Evolutionary conservation across 1,140 invertebrate species (phyloP), one percentile per base, ranked within the genome.

Genomic region (Drosophila parabipectinata): DNA sequence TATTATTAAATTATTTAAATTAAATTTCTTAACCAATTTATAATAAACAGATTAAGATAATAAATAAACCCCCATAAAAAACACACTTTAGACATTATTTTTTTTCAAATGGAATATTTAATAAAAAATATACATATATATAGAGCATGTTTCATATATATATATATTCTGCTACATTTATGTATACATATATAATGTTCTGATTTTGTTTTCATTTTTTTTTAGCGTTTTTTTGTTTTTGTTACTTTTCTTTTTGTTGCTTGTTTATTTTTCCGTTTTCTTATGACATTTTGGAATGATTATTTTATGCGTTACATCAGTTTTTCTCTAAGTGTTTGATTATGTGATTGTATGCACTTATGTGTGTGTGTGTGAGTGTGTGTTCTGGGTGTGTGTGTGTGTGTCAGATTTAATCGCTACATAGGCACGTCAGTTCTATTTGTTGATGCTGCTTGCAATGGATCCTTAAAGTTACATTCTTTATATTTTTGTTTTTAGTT

Each of bases 401-500:
- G 57, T 84, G 60, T 72, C 48, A 85, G 72, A 77, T 76, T 85
- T 85, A 77, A 84, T 84, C 81, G 80, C 80, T 84, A 84, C 81
- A 84, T 84, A 84, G 80, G 80, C 80, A 84, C 80, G 80, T 84
- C 80, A 84, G 80, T 84, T 84, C 80, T 84, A 84, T 84, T 84
- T 84, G 77, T 79, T 79, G 77, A 79, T 80, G 69, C 61, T 59
- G 44, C 72, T 68, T 81, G 51, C 59, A 74, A 64, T 74, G 72
- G 71, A 74, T 74, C 48, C 72, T 74, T 74, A 74, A n/a, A 18
- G 57, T n/a, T 73, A 47, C 44, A 54, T 37, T 45, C 6, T 68
- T 52, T 54, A 54, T 39, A 72, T 62, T 72, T 54, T 53, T 39
- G 10, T 72, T 54, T 54, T 39, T 10, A 51, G 50, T 72, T 54